phyloP scores from a whole-genome alignment of 2,113 vertebrate genomes.

The Alectura lathami region DNA sequence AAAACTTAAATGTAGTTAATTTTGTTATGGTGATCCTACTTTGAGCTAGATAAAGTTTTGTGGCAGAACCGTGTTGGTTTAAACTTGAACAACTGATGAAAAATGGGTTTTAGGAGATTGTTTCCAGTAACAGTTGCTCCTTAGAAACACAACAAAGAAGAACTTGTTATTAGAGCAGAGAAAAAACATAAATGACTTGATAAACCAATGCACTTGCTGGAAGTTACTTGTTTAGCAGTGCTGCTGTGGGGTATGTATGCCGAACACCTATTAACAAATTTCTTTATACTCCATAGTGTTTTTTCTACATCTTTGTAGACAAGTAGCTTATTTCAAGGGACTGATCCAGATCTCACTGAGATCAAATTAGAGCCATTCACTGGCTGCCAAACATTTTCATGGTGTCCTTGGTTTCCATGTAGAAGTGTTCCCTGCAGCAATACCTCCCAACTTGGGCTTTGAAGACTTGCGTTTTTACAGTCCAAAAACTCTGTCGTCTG shows the following conservation, averaged over 20 bases:
- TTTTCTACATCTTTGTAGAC: neutral
- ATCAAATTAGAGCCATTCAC: neutral
- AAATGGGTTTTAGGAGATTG: neutral
- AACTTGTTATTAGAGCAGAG: neutral
- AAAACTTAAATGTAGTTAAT: neutral
- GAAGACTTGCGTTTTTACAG: neutral
- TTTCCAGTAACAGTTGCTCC: neutral
- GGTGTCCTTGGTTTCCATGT: neutral
- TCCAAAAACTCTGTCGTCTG: neutral
- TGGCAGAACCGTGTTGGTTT: neutral
- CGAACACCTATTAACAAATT: neutral
- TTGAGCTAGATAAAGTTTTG: neutral
- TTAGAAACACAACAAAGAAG: neutral
- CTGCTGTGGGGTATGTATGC: neutral
- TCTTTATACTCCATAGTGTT: neutral
- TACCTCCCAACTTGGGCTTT: neutral
- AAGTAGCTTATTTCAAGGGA: neutral
- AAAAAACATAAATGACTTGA: neutral
- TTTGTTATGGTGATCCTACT: neutral
- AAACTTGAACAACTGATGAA: neutral
- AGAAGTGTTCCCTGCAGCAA: neutral
- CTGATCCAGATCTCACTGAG: neutral
- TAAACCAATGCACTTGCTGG: neutral
- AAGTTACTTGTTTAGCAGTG: neutral
- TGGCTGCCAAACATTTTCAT: neutral